These are phyloP conservation scores for Sthenelais limicola DNA, from an alignment of 2,888 invertebrate species.

Conservation along the genomic window DNA sequence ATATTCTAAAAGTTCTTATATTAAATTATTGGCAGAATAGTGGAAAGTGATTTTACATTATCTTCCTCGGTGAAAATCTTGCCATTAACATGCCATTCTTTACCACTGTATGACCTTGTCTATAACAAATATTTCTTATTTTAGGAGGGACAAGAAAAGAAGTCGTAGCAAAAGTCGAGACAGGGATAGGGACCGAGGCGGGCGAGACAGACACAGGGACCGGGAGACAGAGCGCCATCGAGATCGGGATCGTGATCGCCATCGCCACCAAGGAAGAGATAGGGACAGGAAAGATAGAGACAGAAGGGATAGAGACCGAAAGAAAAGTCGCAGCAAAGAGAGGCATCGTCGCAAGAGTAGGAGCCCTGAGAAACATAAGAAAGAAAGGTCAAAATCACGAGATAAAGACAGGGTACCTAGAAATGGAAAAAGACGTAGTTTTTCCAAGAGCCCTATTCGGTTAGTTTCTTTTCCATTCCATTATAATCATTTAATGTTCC, in stretches of 20 bases:
- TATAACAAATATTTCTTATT: constrained; percentile 50
- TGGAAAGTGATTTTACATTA: too few relatives aligned
- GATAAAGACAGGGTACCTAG: too few relatives aligned
- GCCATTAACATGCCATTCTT: too few relatives aligned
- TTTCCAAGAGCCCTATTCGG: constrained; percentile 32
- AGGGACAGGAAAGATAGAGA: constrained; percentile 42
- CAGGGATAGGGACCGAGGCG: constrained; percentile 53
- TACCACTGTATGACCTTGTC: too few relatives aligned
- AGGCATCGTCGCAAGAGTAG: constrained; percentile 25
- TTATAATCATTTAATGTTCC: too few relatives aligned
- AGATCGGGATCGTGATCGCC: background rate
- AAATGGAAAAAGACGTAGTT: constrained; percentile 10
- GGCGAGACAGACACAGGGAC: constrained; percentile 55
- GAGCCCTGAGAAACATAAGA: constrained; percentile 1
- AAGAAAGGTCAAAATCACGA: background rate
- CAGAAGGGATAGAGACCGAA: constrained; percentile 51
- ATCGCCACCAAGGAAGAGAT: constrained; percentile 8
- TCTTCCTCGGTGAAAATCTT: too few relatives aligned
- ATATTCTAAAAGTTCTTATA: too few relatives aligned
- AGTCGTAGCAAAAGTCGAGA: constrained; percentile 58
- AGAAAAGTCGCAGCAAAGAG: constrained; percentile 52
- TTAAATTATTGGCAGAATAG: too few relatives aligned
- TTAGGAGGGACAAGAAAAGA: constrained; percentile 51
- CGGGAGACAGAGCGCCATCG: too few relatives aligned
- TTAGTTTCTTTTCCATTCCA: too few relatives aligned